Base-by-base conservation (phyloP, 92 coral and sea anemone species). In the Actinernus sp. region DNA sequence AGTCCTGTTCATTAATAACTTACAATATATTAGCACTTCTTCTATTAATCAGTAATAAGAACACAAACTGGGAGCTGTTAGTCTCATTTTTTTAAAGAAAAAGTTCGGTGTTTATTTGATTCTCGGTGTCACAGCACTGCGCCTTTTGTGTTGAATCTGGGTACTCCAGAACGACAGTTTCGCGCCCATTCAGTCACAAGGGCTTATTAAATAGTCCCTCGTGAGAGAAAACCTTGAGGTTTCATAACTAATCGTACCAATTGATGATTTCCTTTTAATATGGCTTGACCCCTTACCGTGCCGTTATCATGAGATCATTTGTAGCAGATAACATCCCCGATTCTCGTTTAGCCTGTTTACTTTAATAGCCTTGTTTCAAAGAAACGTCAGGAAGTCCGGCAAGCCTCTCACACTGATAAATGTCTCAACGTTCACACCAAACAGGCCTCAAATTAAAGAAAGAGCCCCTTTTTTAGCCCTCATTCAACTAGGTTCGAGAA, bases 301-400 rank as follows among this genome's bases (percentile, higher is more conserved):
- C 41, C 41, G 41, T 34, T 34, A 34, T 34, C 41, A 6, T 34
- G 6, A 6, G 8, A 34, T 34, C 41, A 6, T 34, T 18, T 18
- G 18, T 4, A 6, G 21, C 8, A 8, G 52, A 45, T 45, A 45
- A 45, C 10, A 8, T 6, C 22, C 52, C 52, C 5, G 19, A 18
- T 18, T 17, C 10, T 6, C 11, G 4, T 6, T 45, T 8, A 7
- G 52, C 52, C 21, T 45, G 52, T 45, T 45, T 45, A 17, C 22
- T 45, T 18, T 45, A 45, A 45, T 45, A 8, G 17, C 21, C 52
- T 45, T 5, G 52, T 45, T 45, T 45, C 52, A 45, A 45, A 4
- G 52, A 18, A 45, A 45, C 19, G 5, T 45, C 4, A 23, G 11
- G 41, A 18, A 45, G 52, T 17, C 22, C 21, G 52, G 8, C 14